phyloP scores from a whole-genome alignment of 1,140 invertebrate species.

The Argopecten irradians region DNA sequence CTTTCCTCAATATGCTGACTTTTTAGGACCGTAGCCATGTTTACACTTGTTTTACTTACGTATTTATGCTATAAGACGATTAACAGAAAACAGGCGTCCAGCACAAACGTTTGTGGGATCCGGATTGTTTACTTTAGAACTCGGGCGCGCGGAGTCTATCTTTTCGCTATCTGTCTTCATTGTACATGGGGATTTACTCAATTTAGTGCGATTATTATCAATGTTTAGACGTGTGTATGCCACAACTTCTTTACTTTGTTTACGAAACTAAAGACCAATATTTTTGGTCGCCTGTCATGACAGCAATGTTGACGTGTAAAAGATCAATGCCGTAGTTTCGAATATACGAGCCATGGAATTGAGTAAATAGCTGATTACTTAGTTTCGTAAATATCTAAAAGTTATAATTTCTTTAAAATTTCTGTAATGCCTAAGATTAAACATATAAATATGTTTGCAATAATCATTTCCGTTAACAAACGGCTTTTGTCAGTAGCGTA shows the following conservation, averaged over 20 bases:
- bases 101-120: background rate
- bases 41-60: background rate
- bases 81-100: conserved; percentile 1
- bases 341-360: background rate
- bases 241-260: conserved; percentile 22
- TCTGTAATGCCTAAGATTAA: background rate
- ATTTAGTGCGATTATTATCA: conserved; percentile 10
- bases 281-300: conserved; percentile 1
- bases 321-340: conserved; percentile 4
- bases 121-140: conserved; percentile 2
- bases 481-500: too few relatives aligned
- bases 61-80: conserved; percentile 12
- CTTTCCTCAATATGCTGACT: background rate
- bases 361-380: background rate
- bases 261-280: conserved; percentile 22
- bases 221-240: conserved; percentile 4
- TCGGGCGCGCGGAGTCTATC: background rate
- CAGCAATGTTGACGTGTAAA: background rate
- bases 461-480: too few relatives aligned
- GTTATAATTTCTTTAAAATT: conserved; percentile 2
- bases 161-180: conserved; percentile 22
- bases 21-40: background rate
- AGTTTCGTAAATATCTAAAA: conserved; percentile 1
- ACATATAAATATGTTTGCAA: background rate
- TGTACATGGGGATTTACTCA: conserved; percentile 13